Evolutionary conservation across 2,113 vertebrate genomes (phyloP), one percentile per base, ranked within the genome.

Genomic region (Ochotona princeps): DNA sequence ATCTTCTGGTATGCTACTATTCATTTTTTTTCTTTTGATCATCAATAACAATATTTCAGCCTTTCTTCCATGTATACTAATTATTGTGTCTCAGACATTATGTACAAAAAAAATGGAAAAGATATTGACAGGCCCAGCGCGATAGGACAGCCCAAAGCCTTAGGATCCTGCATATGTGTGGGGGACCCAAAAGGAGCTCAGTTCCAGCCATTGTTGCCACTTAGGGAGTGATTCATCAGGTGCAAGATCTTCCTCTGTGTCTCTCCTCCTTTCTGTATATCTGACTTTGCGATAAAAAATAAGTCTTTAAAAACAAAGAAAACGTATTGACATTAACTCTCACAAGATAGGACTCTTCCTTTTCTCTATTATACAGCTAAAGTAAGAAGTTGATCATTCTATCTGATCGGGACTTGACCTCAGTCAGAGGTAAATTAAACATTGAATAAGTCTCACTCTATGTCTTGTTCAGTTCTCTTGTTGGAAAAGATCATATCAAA

Each of bases 11-110:
- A 30, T 83, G 4, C 57, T 78, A 76, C 32, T 83, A n/a, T 86
- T 86, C 21, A 67, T 78, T 5, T 57, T 95, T 95, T 87, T 91
- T 15, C 21, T 80, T 23, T 80, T 76, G 18, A 83, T 51, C 23
- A 35, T 57, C 76, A 90, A 76, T 66, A 60, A 25, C 72, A 83
- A 74, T 90, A 44, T 44, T 69, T 74, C 17, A 35, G 74, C 11
- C 49, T 26, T 63, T 86, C 88, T 72, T 83, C 21, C 21, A 81
- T 66, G 12, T 13, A 65, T 9, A 63, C 26, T 35, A 84, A 95
- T 87, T 65, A 66, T 54, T 89, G 2, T 14, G 0, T 94, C 38
- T 74, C 26, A 75, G 10, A 78, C 0, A 76, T 5, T 87, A 72
- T 84, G 18, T 75, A 38, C 73, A 74, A 96, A 67, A 69, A 35